Evolutionary conservation across 2,888 invertebrate genomes (phyloP), one percentile per base, ranked within the genome.

Genomic region (Graphium colonna): DNA sequence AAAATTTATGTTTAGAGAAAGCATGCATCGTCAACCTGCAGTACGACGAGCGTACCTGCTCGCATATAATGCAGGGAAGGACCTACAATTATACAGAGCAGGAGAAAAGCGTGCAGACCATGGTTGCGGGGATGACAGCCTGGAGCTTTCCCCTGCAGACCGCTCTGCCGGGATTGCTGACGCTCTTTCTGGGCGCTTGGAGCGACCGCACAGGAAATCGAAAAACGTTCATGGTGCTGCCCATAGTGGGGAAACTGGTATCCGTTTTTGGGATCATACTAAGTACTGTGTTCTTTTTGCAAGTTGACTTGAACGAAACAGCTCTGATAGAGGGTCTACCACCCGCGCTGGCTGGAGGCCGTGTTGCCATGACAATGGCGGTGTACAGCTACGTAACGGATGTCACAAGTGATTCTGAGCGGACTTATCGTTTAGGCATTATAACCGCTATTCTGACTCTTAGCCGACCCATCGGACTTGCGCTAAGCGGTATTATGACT

Each of bases 331-430:
- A 92, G 66, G 91, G 90, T 0, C 73, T 93, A 0, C 83, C 92
- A 1, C 92, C 92, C 1, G 92, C 93, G 0, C 71, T 93, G 41
- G 91, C 92, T 5, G 93, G 93, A 7, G 92, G 93, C 0, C 89
- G 91, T 46, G 90, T 92, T 15, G 90, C 90, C 8, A 90, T 91
- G 87, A 91, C 91, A 50, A 91, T 92, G 86, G 91, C 91, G 4
- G 86, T 92, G 42, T 91, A 92, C 78, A 92, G 91, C 64, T 93
- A 93, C 65, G 80, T 94, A 15, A 91, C 92, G 41, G 92, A 92
- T 56, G 89, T 92, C 28, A 91, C 93, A 31, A 86, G 83, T 56
- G 76, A 91, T 51, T 86, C 91, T 48, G 92, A 92, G 72, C 82
- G 93, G 63, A 93, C 93, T 59, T 87, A 92, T 62, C 82, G 93